Evolutionary conservation across 1,140 invertebrate genomes (phyloP), one percentile per base, ranked within the genome.

Genomic region (Cylas formicarius): DNA sequence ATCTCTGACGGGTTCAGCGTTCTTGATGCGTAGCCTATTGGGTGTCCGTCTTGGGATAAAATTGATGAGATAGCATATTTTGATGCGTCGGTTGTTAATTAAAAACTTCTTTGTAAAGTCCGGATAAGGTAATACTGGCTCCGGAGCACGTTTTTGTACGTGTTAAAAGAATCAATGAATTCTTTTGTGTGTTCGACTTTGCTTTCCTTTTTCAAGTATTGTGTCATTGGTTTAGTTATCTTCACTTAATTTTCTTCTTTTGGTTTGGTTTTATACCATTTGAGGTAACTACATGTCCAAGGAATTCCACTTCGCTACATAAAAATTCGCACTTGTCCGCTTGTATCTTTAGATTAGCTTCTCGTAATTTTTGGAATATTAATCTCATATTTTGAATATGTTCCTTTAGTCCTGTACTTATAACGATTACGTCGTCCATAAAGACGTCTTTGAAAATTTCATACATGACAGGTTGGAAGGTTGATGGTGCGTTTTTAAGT

Each of bases 401-500:
- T 27, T 50, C 47, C 23, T 53, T 22, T 11, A 51, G 13, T 27
- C 35, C 35, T 29, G 43, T 51, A 13, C 26, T 26, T 18, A 49
- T 50, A 1, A 56, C 31, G n/a, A 58, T 47, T 7, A 54, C 50
- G 28, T 68, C 66, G 36, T 70, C 67, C 24, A 67, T 29, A 42
- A 63, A 69, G 6, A 56, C 59, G 23, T 36, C 43, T 20, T 34
- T 37, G 10, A 52, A 24, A 18, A 54, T 37, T 3, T 36, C 27
- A 19, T 63, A 52, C 16, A 68, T 60, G 52, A 66, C 64, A 23
- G 54, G 21, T 54, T 71, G 65, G 49, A 73, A 70, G n/a, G 61
- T 67, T 1, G 56, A 43, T 2, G 61, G 64, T 14, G 65, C 58
- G 36, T 62, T 65, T 44, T 61, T 61, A 9, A 69, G 29, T 10